Percentiles rank a stretch among this genome's conserved stretches.
Evolutionary conservation across 92 coral and sea anemone genomes (phyloP).

Genomic region (Isaurus tuberculatus): DNA sequence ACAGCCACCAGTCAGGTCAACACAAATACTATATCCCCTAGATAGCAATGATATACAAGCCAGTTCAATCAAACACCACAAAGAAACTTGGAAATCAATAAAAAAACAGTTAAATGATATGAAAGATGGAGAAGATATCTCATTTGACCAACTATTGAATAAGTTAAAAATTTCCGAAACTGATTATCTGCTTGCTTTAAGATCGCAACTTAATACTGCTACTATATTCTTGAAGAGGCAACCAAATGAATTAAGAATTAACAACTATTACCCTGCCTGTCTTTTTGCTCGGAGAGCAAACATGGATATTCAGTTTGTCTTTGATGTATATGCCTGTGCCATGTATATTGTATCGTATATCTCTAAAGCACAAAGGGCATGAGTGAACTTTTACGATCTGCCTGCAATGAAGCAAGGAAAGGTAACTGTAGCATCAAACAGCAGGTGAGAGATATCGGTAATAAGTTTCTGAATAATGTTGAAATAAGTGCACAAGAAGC

Average conservation of each 20-base stretch:
- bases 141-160: conserved; percentile 63
- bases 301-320: conserved; percentile 8
- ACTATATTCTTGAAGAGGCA: conserved; percentile 49
- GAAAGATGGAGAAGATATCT: conserved; percentile 72
- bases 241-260: conserved; percentile 49
- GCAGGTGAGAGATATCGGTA: no score
- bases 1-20: conserved; percentile 12
- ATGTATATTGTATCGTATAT: conserved; percentile 4
- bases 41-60: conserved; percentile 42
- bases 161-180: conserved; percentile 50
- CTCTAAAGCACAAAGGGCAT: conserved; percentile 5
- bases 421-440: no score
- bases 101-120: conserved; percentile 45
- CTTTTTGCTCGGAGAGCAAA: conserved; percentile 43
- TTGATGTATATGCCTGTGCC: conserved; percentile 4
- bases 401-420: no score
- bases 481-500: no score
- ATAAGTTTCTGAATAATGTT: no score
- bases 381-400: neutral
- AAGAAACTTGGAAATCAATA: conserved; percentile 33
- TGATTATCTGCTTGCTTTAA: conserved; percentile 50
- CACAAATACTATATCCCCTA: conserved; percentile 58
- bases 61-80: conserved; percentile 36
- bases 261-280: conserved; percentile 42
- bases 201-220: conserved; percentile 49